Evolutionary conservation across 64 coral and sea anemone species (phyloP), one percentile per base, ranked within the genome.

Genomic region (Trachythela sp.): DNA sequence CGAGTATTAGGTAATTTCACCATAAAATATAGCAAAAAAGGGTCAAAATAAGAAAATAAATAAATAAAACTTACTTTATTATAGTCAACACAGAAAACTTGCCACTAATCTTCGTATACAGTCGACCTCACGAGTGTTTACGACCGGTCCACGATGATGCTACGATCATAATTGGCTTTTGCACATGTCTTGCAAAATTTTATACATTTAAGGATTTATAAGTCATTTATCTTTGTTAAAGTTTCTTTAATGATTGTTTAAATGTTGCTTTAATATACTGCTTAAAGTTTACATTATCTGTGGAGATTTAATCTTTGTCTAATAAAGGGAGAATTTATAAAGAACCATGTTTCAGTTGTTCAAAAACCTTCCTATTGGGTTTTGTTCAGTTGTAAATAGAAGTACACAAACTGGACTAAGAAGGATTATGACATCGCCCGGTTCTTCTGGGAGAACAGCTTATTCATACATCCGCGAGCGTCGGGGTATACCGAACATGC

Each of bases 401-500:
- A n/a, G n/a, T n/a, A 26, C 56, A 6, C 56, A 64, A n/a, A 64
- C 8, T 24, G 56, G 56, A 51, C 39, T 56, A 5, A 87, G 86
- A 75, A 84, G 60, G 45, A 88, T 94, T 85, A 93, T 89, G 68
- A 93, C 96, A 30, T 95, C 91, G 26, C 8, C 54, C 38, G 27
- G 48, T 77, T 86, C 40, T 11, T 70, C 87, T 58, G 96, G 96
- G 31, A 93, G 93, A 89, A 94, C 96, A 41, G 91, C 92, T 15
- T 95, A 91, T 26, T 99, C 93, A n/a, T 99, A 91, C 41, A 92
- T 93, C 24, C 92, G 91, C 43, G 89, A 93, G 15, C 91, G 88
- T 17, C 89, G 96, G 9, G 92, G 93, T 32, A 99, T 99, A 43
- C 89, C 93, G 6, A 99, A 95, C 33, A 99, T 99, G 87, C 85